These are phyloP conservation scores for Torymus aiolomorphi DNA, from an alignment of 2,888 invertebrate genomes.

Conservation along the genomic window DNA sequence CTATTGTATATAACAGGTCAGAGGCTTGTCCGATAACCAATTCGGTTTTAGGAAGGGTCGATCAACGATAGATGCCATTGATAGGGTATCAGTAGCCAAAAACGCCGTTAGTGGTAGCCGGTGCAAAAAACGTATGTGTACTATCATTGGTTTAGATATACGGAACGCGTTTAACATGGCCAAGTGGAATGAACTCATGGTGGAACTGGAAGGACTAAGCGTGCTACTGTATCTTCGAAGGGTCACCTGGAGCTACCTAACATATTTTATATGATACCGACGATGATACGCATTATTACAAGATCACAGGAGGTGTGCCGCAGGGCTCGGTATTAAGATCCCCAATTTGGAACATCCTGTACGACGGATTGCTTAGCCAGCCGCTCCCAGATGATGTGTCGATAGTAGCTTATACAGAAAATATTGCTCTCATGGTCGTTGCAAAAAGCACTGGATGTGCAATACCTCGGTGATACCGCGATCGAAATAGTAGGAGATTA, in stretches of 20 bases:
- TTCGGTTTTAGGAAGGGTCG: no score
- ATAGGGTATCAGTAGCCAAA: background rate
- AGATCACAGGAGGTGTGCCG: conserved; percentile 55
- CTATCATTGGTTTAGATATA: conserved; percentile 29
- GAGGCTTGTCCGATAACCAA: no score
- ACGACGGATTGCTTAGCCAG: background rate
- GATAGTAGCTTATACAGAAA: background rate
- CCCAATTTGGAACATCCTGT: background rate
- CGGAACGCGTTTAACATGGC: conserved; percentile 30
- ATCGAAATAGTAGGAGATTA: no score
- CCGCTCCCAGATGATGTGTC: background rate
- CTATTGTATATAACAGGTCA: background rate
- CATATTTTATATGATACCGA: background rate
- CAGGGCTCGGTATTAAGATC: conserved; percentile 48
- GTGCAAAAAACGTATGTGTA: background rate
- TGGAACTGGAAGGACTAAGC: conserved; percentile 46
- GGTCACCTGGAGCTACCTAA: conserved; percentile 57
- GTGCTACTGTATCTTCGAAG: conserved; percentile 55
- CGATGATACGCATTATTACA: conserved; percentile 1
- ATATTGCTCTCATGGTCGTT: conserved; percentile 1
- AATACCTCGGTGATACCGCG: no score
- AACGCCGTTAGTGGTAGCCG: background rate
- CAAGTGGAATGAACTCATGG: conserved; percentile 50
- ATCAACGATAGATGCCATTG: conserved; percentile 4
- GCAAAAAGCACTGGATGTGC: background rate